Evolutionary conservation across 2,113 vertebrate genomes (phyloP).

Genomic region (Edolisoma coerulescens): DNA sequence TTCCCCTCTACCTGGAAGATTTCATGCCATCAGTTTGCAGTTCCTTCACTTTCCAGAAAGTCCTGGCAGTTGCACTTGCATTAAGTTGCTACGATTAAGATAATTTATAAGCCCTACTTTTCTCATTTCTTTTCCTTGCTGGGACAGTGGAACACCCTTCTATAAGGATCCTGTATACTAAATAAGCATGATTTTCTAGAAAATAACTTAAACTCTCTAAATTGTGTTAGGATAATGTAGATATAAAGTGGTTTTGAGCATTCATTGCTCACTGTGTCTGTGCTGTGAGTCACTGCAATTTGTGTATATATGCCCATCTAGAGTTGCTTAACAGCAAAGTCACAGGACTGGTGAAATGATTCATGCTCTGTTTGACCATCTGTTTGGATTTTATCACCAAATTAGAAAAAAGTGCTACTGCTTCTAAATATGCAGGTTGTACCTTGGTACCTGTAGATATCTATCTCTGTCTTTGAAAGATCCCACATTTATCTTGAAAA

Average conservation of each 20-base stretch:
- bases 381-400: slow-evolving; percentile 24
- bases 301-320: neutral
- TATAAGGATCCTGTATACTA: neutral
- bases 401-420: neutral
- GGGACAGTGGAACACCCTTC: neutral
- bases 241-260: neutral
- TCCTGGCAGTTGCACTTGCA: neutral
- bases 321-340: neutral
- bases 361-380: neutral
- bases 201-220: neutral
- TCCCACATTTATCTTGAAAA: slow-evolving; percentile 13
- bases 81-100: neutral
- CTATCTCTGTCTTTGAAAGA: slow-evolving; percentile 12
- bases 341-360: neutral
- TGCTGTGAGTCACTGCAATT: neutral
- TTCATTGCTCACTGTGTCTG: neutral
- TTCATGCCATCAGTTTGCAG: neutral
- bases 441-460: neutral
- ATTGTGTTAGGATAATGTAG: neutral
- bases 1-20: neutral
- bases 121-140: neutral
- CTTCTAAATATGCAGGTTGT: neutral
- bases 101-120: neutral
- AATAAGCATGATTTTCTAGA: neutral
- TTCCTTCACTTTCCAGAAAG: neutral